phyloP scores from a whole-genome alignment of 2,113 vertebrate genomes.

The Prietella phreatophila region DNA sequence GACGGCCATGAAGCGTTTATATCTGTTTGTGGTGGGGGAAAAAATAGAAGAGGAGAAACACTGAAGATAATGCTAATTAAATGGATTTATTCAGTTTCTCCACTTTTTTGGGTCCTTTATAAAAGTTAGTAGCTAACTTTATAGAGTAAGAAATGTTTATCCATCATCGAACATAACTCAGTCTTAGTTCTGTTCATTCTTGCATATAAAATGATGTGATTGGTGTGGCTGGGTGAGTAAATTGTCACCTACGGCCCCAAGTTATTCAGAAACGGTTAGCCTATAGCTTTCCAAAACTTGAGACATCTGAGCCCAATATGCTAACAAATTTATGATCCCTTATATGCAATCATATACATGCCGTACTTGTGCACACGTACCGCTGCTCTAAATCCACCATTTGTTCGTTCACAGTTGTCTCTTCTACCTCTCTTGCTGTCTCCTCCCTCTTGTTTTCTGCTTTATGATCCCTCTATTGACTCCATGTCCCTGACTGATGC shows the following conservation, averaged over 20 bases:
- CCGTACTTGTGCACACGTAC: not conserved
- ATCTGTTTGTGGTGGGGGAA: not conserved
- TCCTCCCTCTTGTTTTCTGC: not conserved
- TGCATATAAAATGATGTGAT: not conserved
- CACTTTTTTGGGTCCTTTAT: not conserved
- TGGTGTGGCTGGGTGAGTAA: not conserved
- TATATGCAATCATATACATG: not conserved
- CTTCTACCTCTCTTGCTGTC: not conserved
- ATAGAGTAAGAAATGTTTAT: not conserved
- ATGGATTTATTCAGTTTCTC: not conserved
- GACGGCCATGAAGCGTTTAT: not conserved
- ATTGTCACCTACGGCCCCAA: not conserved
- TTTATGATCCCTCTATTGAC: conserved; percentile 24
- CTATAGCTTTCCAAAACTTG: not conserved
- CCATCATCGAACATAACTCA: not conserved
- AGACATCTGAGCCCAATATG: not conserved
- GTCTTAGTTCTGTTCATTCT: not conserved
- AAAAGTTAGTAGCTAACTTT: not conserved
- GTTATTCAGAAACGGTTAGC: not conserved
- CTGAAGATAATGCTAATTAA: not conserved
- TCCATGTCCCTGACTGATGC: conserved; percentile 48
- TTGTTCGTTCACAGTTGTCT: not conserved
- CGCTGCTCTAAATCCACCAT: not conserved
- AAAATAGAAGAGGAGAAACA: no score
- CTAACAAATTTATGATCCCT: not conserved